Conservation (phyloP, 2,113 vertebrate species). For the Rhea americana region DNA sequence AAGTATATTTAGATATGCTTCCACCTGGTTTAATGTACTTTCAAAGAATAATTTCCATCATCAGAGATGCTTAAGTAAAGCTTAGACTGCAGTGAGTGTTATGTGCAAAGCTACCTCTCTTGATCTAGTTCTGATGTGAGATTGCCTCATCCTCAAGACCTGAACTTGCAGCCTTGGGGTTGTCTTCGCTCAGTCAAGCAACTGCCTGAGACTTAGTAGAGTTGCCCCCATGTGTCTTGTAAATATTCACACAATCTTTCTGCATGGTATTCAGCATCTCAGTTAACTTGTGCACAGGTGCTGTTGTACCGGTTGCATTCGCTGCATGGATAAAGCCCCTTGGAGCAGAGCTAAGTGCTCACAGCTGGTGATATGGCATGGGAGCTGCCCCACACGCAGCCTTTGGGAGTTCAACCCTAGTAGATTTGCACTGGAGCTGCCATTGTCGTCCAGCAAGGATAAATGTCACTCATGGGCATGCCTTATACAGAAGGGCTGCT, state of each 20-base stretch:
- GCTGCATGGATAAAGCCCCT: background rate
- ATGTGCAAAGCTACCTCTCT: fast-evolving
- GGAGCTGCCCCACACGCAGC: background rate
- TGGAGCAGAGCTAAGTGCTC: background rate
- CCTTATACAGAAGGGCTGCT: fast-evolving
- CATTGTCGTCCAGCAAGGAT: background rate
- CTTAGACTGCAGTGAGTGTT: background rate
- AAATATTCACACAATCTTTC: background rate
- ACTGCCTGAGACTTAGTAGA: background rate
- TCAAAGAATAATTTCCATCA: background rate
- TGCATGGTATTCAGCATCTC: too few species aligned
- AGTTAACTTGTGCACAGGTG: too few species aligned
- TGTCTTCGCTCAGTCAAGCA: background rate
- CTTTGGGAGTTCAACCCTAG: background rate
- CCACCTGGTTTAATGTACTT: background rate
- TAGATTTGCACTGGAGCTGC: background rate
- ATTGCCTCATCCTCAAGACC: background rate
- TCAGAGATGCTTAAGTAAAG: background rate
- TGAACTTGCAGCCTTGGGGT: background rate
- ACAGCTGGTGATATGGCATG: background rate
- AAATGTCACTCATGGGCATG: fast-evolving
- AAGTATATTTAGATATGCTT: background rate
- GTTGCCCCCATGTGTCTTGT: background rate
- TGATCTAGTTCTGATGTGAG: background rate
- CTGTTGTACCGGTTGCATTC: background rate